These are phyloP conservation scores for Sepioteuthis lessoniana DNA, from an alignment of 2,888 invertebrate species.

Conservation along the genomic window DNA sequence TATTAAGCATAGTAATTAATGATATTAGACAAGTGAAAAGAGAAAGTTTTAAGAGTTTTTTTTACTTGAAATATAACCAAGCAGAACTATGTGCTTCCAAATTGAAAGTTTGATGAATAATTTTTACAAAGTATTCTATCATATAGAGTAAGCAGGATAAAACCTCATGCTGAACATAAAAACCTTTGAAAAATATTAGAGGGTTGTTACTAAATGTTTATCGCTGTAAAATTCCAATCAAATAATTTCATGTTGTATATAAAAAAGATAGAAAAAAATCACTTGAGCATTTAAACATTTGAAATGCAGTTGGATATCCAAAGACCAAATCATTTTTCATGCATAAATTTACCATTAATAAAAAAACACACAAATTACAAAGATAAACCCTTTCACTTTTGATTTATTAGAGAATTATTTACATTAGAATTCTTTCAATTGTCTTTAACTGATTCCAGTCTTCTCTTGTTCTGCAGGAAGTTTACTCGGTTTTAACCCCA, in stretches of 20 bases:
- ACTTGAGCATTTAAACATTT: not conserved
- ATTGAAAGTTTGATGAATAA: no score
- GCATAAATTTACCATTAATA: not conserved
- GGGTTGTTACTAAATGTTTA: no score
- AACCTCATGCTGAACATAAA: not conserved
- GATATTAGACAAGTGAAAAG: no score
- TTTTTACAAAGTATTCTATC: not conserved
- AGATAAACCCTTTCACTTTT: not conserved
- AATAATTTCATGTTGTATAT: not conserved
- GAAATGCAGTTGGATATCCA: not conserved
- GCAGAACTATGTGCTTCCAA: no score
- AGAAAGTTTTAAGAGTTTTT: no score
- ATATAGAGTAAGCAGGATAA: not conserved
- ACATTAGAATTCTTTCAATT: not conserved
- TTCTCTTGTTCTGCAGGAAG: not conserved
- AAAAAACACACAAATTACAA: not conserved
- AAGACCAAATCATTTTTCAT: not conserved
- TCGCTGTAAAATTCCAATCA: not conserved
- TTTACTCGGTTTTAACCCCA: constrained; percentile 10
- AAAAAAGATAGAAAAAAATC: not conserved
- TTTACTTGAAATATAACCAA: no score
- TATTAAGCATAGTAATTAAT: no score
- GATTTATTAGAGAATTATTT: constrained; percentile 33
- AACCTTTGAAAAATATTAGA: no score
- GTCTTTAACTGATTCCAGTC: not conserved